Evolutionary conservation across 2,113 vertebrate species (phyloP).

Genomic region (Girardinichthys multiradiatus): DNA sequence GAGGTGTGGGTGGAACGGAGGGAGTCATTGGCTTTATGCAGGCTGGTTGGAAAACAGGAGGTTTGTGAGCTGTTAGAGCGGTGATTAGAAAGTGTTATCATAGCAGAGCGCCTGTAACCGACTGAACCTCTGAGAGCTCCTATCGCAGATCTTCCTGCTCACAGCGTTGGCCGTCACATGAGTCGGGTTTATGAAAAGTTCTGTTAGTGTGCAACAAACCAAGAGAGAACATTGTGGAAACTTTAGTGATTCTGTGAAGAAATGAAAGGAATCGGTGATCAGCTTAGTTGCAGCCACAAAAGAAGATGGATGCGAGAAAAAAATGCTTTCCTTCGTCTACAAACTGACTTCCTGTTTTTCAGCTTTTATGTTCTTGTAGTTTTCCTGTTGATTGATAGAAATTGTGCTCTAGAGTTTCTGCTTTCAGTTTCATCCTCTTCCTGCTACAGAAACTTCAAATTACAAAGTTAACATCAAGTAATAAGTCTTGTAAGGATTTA

Average conservation of each 20-base stretch:
- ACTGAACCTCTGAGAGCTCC: background rate
- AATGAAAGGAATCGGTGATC: background rate
- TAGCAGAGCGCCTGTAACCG: background rate
- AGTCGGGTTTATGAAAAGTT: background rate
- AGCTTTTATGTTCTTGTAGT: background rate
- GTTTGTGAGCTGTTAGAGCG: constrained; percentile 19
- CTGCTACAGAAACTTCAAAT: too few relatives aligned
- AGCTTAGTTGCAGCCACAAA: background rate
- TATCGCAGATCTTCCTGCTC: background rate
- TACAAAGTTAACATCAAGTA: too few relatives aligned
- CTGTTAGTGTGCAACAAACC: background rate
- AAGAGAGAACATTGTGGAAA: background rate
- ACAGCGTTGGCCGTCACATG: background rate
- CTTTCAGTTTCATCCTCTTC: background rate
- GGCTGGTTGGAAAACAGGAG: constrained; percentile 44
- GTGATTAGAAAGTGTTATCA: background rate
- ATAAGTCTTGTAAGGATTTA: too few relatives aligned
- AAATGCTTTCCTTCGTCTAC: background rate
- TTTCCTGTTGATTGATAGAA: background rate
- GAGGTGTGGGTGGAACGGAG: constrained; percentile 3
- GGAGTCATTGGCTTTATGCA: background rate
- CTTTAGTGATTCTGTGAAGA: background rate
- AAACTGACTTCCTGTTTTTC: constrained; percentile 12
- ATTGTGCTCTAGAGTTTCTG: background rate
- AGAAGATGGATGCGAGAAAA: constrained; percentile 1